Percentiles rank a stretch among this genome's conserved stretches.
Evolutionary conservation across 2,888 invertebrate species (phyloP).

Genomic region (Frankliniella intonsa): DNA sequence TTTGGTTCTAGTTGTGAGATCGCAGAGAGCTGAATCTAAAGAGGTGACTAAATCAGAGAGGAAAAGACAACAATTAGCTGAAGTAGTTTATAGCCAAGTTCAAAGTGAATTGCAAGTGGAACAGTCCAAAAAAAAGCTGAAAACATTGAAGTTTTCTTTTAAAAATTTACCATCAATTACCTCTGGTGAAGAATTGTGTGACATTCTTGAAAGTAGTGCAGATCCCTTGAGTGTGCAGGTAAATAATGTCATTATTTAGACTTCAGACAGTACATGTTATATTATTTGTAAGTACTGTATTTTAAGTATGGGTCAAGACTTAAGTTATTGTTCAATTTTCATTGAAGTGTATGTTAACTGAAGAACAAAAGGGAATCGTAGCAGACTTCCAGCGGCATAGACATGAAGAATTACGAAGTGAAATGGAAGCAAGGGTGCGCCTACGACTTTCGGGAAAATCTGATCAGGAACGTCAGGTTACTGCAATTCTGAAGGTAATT

Average conservation of each 20-base stretch:
- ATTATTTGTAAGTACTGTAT: neutral
- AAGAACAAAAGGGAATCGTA: constrained; percentile 29
- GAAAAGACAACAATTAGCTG: constrained; percentile 48
- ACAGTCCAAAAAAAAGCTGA: constrained; percentile 32
- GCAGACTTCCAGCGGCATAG: constrained; percentile 6
- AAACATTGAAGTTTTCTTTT: neutral
- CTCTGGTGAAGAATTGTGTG: constrained; percentile 48
- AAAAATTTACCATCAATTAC: constrained; percentile 37
- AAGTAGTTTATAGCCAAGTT: constrained; percentile 53
- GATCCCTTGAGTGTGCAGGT: constrained; percentile 53
- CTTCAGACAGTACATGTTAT: neutral
- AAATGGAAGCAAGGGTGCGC: constrained; percentile 42
- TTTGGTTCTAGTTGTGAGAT: constrained; percentile 45
- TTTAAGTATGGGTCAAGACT: constrained; percentile 28
- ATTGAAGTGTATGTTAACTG: neutral
- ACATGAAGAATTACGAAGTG: constrained; percentile 41
- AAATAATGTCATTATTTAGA: constrained; percentile 36
- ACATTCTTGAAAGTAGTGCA: constrained; percentile 47
- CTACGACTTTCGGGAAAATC: constrained; percentile 31
- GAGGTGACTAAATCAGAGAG: constrained; percentile 48
- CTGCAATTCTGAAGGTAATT: constrained; percentile 45
- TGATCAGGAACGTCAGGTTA: constrained; percentile 45
- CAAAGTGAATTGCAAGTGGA: constrained; percentile 48
- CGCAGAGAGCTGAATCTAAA: constrained; percentile 46
- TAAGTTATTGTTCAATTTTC: constrained; percentile 32